Percentiles rank a stretch among this genome's conserved stretches.
Conservation (phyloP, 2,797 vertebrate species). For the Propithecus deckenii region DNA sequence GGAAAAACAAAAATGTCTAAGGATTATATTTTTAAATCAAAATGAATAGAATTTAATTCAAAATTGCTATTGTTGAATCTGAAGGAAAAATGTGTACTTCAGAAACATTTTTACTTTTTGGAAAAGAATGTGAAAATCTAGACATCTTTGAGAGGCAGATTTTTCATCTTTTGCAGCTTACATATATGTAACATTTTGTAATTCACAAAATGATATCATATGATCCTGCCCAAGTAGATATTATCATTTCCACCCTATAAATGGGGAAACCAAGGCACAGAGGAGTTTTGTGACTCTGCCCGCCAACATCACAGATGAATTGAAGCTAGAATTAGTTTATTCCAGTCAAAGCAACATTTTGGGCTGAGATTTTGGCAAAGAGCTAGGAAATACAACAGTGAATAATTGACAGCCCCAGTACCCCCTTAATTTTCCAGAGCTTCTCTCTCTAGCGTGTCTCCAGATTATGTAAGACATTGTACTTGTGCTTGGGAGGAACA, state of each 20-base stretch:
- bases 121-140: neutral
- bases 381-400: neutral
- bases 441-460: neutral
- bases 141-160: neutral
- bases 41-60: neutral
- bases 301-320: neutral
- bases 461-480: neutral
- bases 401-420: neutral
- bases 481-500: neutral
- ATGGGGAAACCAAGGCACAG: constrained; percentile 13
- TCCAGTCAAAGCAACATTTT: neutral
- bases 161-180: constrained; percentile 7
- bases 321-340: neutral
- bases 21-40: neutral
- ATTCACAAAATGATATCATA: neutral
- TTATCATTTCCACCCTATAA: neutral
- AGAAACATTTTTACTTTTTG: neutral
- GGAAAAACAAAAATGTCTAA: neutral
- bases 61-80: neutral
- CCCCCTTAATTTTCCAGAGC: neutral
- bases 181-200: neutral
- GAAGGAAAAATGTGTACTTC: neutral
- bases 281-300: neutral
- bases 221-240: neutral
- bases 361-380: constrained; percentile 29